Evolutionary conservation across 1,140 invertebrate genomes (phyloP).

Genomic region (Temnothorax curvispinosus): DNA sequence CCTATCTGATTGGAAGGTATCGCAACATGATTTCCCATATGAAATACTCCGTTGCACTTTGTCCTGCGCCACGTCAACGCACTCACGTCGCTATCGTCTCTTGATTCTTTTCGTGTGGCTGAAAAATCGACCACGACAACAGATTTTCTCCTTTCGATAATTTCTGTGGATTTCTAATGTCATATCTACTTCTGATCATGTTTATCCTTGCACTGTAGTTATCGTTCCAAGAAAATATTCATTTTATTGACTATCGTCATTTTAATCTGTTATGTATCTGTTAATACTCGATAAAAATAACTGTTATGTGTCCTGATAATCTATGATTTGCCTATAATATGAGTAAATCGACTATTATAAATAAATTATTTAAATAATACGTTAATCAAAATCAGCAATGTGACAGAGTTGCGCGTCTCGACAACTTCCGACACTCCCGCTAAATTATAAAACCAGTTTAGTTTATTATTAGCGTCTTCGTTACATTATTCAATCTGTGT

Average conservation of each 20-base stretch:
- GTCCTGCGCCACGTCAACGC: conserved; percentile 47
- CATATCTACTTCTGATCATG: not conserved
- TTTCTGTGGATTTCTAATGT: conserved; percentile 12
- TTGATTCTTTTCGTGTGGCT: not conserved
- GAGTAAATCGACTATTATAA: not conserved
- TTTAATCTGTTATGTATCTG: not conserved
- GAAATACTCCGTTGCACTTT: conserved; percentile 64
- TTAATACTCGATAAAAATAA: not conserved
- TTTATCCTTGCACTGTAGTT: not conserved
- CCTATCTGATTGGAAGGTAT: conserved; percentile 72
- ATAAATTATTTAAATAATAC: not conserved
- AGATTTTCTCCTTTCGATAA: conserved; percentile 8
- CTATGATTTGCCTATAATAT: not conserved
- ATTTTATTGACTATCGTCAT: not conserved
- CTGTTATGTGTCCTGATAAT: not conserved
- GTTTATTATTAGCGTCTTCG: not conserved
- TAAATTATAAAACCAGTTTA: not conserved
- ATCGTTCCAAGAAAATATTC: not conserved
- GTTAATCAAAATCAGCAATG: conserved; percentile 18
- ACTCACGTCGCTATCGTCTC: conserved; percentile 8
- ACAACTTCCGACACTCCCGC: not conserved
- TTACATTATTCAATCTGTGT: conserved; percentile 16
- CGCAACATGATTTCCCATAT: conserved; percentile 75
- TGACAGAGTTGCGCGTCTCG: not conserved
- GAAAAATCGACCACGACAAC: conserved; percentile 40